Evolutionary conservation across 1,140 invertebrate species (phyloP).

Genomic region (Solenopsis invicta): DNA sequence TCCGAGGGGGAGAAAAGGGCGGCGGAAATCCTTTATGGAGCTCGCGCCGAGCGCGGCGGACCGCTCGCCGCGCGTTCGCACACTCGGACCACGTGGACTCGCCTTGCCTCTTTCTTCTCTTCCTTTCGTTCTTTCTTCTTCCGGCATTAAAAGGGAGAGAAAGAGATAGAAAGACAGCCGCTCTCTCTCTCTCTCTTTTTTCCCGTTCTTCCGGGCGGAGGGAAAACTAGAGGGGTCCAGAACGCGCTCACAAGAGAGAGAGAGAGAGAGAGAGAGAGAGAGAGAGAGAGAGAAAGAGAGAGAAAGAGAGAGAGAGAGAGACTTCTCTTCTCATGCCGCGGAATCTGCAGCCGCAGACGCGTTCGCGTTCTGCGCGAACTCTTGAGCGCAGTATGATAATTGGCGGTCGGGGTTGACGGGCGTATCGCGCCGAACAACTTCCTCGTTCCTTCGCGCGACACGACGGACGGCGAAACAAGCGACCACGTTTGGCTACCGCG

Average conservation of each 20-base stretch:
- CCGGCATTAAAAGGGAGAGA: neutral
- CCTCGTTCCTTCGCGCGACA: neutral
- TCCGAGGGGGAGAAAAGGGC: slow-evolving; percentile 78
- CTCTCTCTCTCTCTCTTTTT: neutral
- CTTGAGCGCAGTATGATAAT: neutral
- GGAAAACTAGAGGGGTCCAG: too few relatives aligned
- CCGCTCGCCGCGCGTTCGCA: slow-evolving; percentile 85
- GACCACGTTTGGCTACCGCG: neutral
- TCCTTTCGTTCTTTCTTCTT: slow-evolving; percentile 28
- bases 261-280: neutral
- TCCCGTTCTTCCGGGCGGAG: neutral
- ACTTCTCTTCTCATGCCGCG: neutral
- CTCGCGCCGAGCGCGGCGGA: slow-evolving; percentile 72
- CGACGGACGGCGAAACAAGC: neutral
- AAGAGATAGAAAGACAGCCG: neutral
- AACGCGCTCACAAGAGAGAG: neutral
- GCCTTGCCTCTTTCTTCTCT: slow-evolving; percentile 41
- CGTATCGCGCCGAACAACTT: neutral
- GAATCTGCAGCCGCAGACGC: neutral
- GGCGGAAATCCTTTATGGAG: slow-evolving; percentile 85
- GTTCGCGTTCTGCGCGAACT: neutral
- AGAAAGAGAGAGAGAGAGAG: neutral
- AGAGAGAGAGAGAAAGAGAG: neutral
- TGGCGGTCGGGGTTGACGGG: neutral
- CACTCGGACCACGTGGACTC: slow-evolving; percentile 81